These are phyloP conservation scores for Monodelphis domestica DNA, from an alignment of 2,797 vertebrate species.

Conservation along the genomic window DNA sequence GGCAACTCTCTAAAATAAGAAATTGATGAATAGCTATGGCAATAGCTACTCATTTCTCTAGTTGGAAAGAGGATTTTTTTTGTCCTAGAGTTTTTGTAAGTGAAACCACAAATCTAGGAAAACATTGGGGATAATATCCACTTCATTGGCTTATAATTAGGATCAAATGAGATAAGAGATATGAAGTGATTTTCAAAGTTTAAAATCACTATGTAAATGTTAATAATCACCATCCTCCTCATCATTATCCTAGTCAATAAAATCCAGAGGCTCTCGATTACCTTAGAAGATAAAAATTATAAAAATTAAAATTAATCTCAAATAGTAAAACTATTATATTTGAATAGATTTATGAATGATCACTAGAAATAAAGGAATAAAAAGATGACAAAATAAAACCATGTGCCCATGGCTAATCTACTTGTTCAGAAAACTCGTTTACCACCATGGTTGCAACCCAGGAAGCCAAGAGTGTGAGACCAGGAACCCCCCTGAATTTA, in stretches of 20 bases:
- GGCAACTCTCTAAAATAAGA: neutral
- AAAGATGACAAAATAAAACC: no score
- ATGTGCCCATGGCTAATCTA: no score
- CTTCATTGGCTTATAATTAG: neutral
- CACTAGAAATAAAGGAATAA: no score
- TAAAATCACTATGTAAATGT: neutral
- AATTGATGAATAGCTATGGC: neutral
- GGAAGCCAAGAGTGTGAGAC: no score
- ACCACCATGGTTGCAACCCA: no score
- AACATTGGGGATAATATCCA: neutral
- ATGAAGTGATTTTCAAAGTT: neutral
- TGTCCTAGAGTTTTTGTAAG: neutral
- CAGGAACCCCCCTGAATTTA: no score
- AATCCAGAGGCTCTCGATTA: neutral
- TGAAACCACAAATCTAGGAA: neutral
- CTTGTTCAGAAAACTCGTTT: no score
- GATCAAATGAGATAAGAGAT: neutral
- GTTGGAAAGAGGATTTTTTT: neutral
- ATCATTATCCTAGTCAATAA: neutral
- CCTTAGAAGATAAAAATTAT: neutral
- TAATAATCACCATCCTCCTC: no score
- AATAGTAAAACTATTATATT: no score
- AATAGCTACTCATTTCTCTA: neutral
- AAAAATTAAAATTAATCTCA: no score
- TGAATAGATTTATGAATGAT: no score